Percentiles rank a stretch among this genome's conserved stretches.
phyloP scores from a whole-genome alignment of 2,797 vertebrate species.

The Xenopus petersii region DNA sequence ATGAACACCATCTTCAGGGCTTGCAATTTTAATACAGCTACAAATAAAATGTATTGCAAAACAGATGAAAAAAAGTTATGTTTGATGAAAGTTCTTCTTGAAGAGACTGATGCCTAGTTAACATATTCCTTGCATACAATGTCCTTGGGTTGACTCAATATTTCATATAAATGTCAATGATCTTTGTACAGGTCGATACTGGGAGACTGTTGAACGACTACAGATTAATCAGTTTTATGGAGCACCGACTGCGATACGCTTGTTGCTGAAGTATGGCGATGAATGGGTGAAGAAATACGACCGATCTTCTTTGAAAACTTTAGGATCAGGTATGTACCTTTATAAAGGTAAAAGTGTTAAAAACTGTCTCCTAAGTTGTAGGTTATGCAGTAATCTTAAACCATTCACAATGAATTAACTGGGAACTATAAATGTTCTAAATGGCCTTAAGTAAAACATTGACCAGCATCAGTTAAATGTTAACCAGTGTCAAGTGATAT shows the following conservation, averaged over 20 bases:
- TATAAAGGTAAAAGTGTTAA: not conserved
- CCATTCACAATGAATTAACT: no score
- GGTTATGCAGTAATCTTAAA: not conserved
- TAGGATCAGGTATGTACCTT: constrained; percentile 81
- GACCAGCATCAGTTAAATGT: constrained; percentile 7
- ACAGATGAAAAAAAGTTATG: no score
- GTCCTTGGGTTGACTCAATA: not conserved
- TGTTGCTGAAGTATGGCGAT: constrained; percentile 86
- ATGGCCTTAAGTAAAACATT: constrained; percentile 7
- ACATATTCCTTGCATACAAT: no score
- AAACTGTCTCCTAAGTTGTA: not conserved
- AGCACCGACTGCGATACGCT: constrained; percentile 87
- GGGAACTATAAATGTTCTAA: no score
- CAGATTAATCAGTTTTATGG: constrained; percentile 94
- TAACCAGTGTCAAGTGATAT: not conserved
- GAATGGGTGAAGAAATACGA: constrained; percentile 91
- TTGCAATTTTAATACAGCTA: no score
- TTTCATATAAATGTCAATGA: constrained; percentile 11
- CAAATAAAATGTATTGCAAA: no score
- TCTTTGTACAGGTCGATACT: constrained; percentile 83
- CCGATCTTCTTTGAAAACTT: constrained; percentile 83
- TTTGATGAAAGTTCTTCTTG: no score
- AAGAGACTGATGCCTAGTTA: no score
- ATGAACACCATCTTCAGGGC: no score
- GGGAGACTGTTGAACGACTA: constrained; percentile 89